Base-by-base conservation (phyloP, 2,888 invertebrate genomes). In the Nephrocerus scutellatus region DNA sequence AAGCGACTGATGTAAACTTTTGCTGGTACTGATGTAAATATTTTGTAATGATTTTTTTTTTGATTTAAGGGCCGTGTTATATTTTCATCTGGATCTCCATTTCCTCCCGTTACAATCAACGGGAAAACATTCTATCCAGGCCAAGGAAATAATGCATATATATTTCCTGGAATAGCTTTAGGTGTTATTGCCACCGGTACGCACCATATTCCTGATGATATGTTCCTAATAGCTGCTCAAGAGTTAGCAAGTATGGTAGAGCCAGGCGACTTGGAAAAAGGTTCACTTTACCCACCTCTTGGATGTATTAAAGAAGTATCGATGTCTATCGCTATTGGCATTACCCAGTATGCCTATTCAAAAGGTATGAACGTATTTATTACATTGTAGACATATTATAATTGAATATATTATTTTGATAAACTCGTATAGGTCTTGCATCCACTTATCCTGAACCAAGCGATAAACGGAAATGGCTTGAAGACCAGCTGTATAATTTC, bases 101-200 rank as follows among this genome's bases (percentile, higher is more conserved):
- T 98, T 72, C 84, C 84, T 12, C 82, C 88, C 3, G 90, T 92
- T 4, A 72, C 76, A 10, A 74, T 80, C 55, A 76, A 82, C 38
- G 91, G 87, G 14, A 83, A 84, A 64, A 82, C 80, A 5, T 92
- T 74, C 70, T 75, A 80, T 50, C 89, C 97, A 0, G 97, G 98
- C 0, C 98, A 99, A 66, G 97, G 97, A 43, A 96, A 95, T 70
- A 96, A 96, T 69, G 88, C 95, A 0, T 96, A 96, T 69, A 93
- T 96, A 58, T 95, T 92, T 74, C 97, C 97, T 0, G 98, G 97
- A 5, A 74, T 95, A 37, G 95, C 93, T 8, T 76, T 99, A 14
- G 98, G 95, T 7, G 87, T 92, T 7, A 88, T 96, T 50, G 80
- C 84, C 12, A 89, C 92, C 20, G 87, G 90, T 39, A 85, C 92